These are phyloP conservation scores for Buathra laborator DNA, from an alignment of 2,888 invertebrate genomes.

Conservation along the genomic window DNA sequence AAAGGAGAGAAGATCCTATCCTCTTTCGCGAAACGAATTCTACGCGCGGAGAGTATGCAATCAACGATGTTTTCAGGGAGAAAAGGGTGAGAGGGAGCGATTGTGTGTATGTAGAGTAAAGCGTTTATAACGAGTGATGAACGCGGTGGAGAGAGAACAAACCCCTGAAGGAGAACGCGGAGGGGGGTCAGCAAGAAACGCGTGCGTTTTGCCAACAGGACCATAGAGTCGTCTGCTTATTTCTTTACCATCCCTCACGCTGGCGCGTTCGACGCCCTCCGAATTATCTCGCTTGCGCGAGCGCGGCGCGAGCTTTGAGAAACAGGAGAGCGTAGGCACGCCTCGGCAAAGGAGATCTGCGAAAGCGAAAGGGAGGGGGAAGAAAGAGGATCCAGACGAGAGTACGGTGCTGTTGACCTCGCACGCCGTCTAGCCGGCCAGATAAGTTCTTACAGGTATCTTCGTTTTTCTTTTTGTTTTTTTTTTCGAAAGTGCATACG, in stretches of 20 bases:
- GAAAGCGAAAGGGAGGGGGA: constrained; percentile 62
- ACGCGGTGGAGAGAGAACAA: constrained; percentile 22
- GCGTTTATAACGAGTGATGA: constrained; percentile 22
- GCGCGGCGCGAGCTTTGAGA: neutral
- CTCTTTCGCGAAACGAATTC: too few species aligned
- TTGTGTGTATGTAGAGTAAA: constrained; percentile 31
- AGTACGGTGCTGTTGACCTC: constrained; percentile 66
- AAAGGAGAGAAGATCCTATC: neutral
- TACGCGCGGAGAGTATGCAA: too few species aligned
- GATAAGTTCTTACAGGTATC: constrained; percentile 47
- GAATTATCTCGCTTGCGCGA: constrained; percentile 61
- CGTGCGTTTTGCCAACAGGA: constrained; percentile 13
- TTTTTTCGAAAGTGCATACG: constrained; percentile 1
- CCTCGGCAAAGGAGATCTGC: constrained; percentile 33
- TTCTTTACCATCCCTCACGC: constrained; percentile 26
- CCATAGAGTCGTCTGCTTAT: constrained; percentile 27
- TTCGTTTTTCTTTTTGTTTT: constrained; percentile 6
- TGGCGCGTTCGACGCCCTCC: constrained; percentile 34
- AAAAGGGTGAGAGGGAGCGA: too few species aligned
- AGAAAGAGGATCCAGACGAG: constrained; percentile 62
- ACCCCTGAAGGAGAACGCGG: neutral
- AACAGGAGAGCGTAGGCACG: neutral
- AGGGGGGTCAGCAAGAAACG: neutral
- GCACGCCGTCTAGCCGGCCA: constrained; percentile 62
- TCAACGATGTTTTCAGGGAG: too few species aligned